A percentile compares a stretch with the other conserved stretches of the same genome.
These are phyloP conservation scores for Hirudinaria manillensis DNA, from an alignment of 2,888 invertebrate species.

Conservation along the genomic window DNA sequence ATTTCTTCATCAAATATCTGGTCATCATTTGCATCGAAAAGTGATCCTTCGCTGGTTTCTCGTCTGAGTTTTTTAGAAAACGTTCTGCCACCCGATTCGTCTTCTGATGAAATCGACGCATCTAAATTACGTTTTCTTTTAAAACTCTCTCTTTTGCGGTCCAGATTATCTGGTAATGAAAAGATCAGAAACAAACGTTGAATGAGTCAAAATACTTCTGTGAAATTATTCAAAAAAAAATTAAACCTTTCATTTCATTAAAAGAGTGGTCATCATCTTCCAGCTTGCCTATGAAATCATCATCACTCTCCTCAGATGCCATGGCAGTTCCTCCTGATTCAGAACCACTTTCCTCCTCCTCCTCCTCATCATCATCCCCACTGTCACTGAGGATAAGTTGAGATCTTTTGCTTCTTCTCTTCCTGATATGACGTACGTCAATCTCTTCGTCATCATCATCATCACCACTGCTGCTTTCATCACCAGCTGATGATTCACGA, in stretches of 20 bases:
- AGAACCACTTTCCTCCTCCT: conserved; percentile 6
- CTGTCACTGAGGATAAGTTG: background rate
- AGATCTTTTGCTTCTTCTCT: conserved; percentile 18
- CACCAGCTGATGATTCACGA: conserved; percentile 5
- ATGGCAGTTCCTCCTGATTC: background rate
- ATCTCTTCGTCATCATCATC: conserved; percentile 36
- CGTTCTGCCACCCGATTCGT: background rate
- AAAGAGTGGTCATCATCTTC: no score
- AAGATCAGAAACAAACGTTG: no score
- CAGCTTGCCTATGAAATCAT: background rate
- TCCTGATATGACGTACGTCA: conserved; percentile 27
- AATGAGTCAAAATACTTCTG: no score
- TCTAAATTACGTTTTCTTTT: no score
- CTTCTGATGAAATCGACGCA: background rate
- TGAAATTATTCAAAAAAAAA: no score
- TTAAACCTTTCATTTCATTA: no score
- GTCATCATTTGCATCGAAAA: conserved; percentile 30
- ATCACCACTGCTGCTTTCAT: conserved; percentile 33
- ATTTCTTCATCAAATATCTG: conserved; percentile 32
- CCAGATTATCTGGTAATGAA: no score
- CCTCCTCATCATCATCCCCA: conserved; percentile 13
- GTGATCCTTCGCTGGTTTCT: background rate
- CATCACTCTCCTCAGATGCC: conserved; percentile 13
- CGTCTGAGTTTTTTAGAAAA: conserved; percentile 9
- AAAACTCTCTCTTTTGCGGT: no score